Base-by-base conservation (phyloP, 2,888 invertebrate genomes). In the Pardosa pseudoannulata region DNA sequence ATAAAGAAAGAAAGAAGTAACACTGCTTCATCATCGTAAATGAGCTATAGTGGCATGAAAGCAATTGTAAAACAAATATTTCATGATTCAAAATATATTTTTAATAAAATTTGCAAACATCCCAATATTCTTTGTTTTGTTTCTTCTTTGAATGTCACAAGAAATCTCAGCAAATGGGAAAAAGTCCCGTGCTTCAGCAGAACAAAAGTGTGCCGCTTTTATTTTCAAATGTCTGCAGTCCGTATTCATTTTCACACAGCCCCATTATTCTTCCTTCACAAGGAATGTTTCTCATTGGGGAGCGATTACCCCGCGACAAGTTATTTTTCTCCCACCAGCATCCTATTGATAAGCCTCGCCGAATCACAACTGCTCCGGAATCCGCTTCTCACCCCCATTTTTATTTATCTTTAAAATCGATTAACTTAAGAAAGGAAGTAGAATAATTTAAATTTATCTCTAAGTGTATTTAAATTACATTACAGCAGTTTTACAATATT, bases 281-380 rank as follows among this genome's bases (percentile, higher is more conserved):
- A 56, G 56, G 23, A 23, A 56, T 23, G 56, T 23, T 56, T 56
- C 68, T 68, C 68, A 68, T 68, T 36, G 32, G 68, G 68, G 68
- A 68, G 39, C 68, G 68, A 68, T 68, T 68, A 68, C 39, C 36
- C 3, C 13, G 36, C 68, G 36, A 68, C 68, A 68, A 36, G 68
- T 36, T 68, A 68, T 68, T 68, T 68, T 36, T 68, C 68, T 68
- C 68, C 36, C 27, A 32, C 32, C 29, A 68, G 39, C 68, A 23
- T 7, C 36, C 68, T 39, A 68, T 68, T 68, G 68, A 68, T 39
- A 68, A 68, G 39, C 68, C 39, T 68, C 39, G 13, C 23, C 39
- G 32, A 36, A 39, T 36, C 32, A 68, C 68, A 68, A 68, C 68
- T 68, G 36, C 39, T 68, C 39, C 19, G 23, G n/a, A 23, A 68